phyloP scores from a whole-genome alignment of 2,888 invertebrate genomes.

The Cataglyphis altisquamis region DNA sequence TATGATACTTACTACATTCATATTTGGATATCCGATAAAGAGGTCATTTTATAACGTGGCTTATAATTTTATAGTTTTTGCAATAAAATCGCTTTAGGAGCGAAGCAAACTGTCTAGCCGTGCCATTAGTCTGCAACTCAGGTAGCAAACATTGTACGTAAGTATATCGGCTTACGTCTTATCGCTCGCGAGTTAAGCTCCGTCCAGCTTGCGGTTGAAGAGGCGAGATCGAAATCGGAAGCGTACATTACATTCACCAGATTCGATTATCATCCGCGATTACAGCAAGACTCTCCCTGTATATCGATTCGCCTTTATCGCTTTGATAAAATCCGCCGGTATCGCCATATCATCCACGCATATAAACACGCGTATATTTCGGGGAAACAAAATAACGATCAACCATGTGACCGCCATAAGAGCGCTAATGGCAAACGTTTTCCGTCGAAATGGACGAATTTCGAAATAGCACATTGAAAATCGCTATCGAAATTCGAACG shows the following conservation, averaged over 20 bases:
- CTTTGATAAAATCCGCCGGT: conserved; percentile 40
- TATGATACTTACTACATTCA: not conserved
- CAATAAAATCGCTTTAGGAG: conserved; percentile 16
- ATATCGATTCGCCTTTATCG: conserved; percentile 40
- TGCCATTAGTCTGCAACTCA: conserved; percentile 27
- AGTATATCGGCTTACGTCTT: conserved; percentile 46
- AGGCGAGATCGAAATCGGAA: conserved; percentile 34
- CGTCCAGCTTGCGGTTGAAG: conserved; percentile 42
- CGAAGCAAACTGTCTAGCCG: not conserved
- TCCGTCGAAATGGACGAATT: conserved; percentile 42
- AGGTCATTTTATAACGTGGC: not conserved
- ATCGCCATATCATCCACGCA: not conserved
- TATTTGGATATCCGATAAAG: not conserved
- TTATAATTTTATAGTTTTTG: not conserved
- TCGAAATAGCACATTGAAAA: conserved; percentile 50
- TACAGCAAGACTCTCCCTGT: conserved; percentile 32
- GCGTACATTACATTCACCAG: conserved; percentile 36
- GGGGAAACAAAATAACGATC: conserved; percentile 51
- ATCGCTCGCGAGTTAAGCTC: conserved; percentile 42
- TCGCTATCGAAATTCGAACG: conserved; percentile 39
- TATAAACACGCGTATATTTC: not conserved
- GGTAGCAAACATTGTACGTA: conserved; percentile 48
- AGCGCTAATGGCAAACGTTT: conserved; percentile 49
- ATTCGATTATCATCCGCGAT: conserved; percentile 47
- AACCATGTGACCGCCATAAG: conserved; percentile 33